Evolutionary conservation across 2,113 vertebrate species (phyloP).

Genomic region (Pao palembangensis): DNA sequence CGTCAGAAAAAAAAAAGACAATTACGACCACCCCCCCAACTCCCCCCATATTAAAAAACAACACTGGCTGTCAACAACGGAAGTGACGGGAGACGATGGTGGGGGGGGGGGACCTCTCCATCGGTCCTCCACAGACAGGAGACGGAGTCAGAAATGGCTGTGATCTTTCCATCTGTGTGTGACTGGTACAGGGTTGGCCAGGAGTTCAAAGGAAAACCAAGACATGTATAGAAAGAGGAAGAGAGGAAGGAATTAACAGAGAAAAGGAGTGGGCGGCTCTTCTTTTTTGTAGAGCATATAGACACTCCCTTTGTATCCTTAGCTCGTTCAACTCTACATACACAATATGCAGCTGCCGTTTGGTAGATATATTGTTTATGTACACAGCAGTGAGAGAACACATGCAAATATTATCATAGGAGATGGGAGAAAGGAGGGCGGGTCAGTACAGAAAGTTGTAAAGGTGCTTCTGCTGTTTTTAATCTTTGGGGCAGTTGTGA

Average conservation of each 20-base stretch:
- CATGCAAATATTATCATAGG: conserved; percentile 79
- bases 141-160: conserved; percentile 50
- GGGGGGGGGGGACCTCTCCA: conserved; percentile 43
- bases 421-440: conserved; percentile 42
- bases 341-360: conserved; percentile 78
- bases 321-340: conserved; percentile 77
- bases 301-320: conserved; percentile 66
- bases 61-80: conserved; percentile 41
- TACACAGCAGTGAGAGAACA: conserved; percentile 78
- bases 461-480: conserved; percentile 73
- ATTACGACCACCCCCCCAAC: conserved; percentile 40
- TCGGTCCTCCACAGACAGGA: conserved; percentile 53
- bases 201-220: conserved; percentile 23
- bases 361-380: conserved; percentile 78
- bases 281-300: conserved; percentile 64
- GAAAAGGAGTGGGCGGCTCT: conserved; percentile 61
- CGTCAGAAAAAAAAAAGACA: conserved; percentile 57
- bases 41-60: conserved; percentile 23
- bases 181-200: conserved; percentile 47
- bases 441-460: conserved; percentile 67
- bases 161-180: conserved; percentile 65
- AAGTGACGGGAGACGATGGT: conserved; percentile 42
- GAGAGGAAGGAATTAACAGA: conserved; percentile 9
- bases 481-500: conserved; percentile 75
- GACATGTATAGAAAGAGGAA: conserved; percentile 29